These are phyloP conservation scores for Napeogenes sylphis DNA, from an alignment of 2,888 invertebrate species.

Conservation along the genomic window DNA sequence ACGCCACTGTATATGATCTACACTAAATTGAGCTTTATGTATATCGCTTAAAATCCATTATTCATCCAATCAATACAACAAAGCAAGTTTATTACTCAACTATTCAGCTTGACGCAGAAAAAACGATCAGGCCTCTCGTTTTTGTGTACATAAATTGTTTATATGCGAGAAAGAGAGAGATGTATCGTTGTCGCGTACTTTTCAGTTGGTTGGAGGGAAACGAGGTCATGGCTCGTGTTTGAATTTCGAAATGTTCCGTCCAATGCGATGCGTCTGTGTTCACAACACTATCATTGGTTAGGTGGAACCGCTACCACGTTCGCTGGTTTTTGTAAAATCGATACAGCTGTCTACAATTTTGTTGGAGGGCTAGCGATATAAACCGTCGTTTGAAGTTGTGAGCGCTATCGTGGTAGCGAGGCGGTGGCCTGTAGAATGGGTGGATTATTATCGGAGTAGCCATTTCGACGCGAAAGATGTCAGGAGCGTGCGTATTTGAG, in stretches of 20 bases:
- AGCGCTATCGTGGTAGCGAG: slow-evolving; percentile 48
- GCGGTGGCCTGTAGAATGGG: slow-evolving; percentile 49
- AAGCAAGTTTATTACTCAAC: slow-evolving; percentile 53
- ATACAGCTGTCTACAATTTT: slow-evolving; percentile 44
- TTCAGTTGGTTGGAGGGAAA: slow-evolving; percentile 45
- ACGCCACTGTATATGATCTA: slow-evolving; percentile 21
- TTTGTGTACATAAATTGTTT: slow-evolving; percentile 36
- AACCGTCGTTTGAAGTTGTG: slow-evolving; percentile 41
- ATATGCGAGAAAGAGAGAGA: slow-evolving; percentile 52
- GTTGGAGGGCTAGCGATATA: slow-evolving; percentile 33
- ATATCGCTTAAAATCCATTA: slow-evolving; percentile 36
- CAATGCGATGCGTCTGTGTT: slow-evolving; percentile 66
- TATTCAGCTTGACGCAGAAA: slow-evolving; percentile 33
- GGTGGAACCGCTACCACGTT: slow-evolving; percentile 52
- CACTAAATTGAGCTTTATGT: slow-evolving; percentile 36
- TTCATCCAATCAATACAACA: slow-evolving; percentile 37
- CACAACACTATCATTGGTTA: slow-evolving; percentile 64
- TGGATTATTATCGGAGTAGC: slow-evolving; percentile 69
- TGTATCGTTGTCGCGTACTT: slow-evolving; percentile 42
- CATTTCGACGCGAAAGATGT: slow-evolving; percentile 70
- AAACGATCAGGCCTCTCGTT: slow-evolving; percentile 46
- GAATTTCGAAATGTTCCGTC: slow-evolving; percentile 73
- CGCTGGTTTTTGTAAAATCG: slow-evolving; percentile 49
- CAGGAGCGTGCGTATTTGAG: slow-evolving; percentile 59
- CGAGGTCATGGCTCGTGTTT: slow-evolving; percentile 75